Conservation (phyloP, 2,113 vertebrate genomes). For the Camelus dromedarius region DNA sequence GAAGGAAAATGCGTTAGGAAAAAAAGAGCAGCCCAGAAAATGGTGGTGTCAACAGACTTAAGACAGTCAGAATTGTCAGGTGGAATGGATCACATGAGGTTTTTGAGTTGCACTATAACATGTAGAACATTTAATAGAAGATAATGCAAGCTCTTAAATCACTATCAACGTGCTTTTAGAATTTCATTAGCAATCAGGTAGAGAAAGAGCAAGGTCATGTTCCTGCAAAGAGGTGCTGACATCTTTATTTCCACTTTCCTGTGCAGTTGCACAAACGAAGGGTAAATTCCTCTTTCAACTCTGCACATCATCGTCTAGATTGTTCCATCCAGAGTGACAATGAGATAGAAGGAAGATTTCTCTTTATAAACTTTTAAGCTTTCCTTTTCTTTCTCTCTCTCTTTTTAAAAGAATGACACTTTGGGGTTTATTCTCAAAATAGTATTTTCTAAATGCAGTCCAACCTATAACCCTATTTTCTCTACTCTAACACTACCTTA, state of each 20-base stretch:
- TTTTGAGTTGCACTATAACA: not conserved
- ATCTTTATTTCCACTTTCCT: conserved; percentile 15
- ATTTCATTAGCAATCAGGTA: not conserved
- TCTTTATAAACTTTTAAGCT: not conserved
- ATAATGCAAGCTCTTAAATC: not conserved
- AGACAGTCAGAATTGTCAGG: not conserved
- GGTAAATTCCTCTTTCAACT: not conserved
- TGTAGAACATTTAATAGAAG: conserved; percentile 42
- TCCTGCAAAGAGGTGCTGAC: not conserved
- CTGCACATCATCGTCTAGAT: not conserved
- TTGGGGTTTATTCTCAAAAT: conserved; percentile 30
- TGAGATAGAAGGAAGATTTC: not conserved
- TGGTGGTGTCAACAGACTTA: not conserved
- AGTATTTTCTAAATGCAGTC: not conserved
- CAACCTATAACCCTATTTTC: not conserved
- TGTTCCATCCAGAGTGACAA: not conserved
- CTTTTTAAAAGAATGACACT: not conserved
- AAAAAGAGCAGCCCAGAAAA: not conserved
- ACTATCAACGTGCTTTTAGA: not conserved
- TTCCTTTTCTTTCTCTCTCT: not conserved
- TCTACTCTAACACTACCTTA: not conserved
- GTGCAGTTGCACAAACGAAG: not conserved
- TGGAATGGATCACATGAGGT: not conserved
- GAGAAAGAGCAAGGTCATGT: not conserved
- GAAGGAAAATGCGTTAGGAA: not conserved